Evolutionary conservation across 2,113 vertebrate species (phyloP).

Genomic region (Chlamydotis undulata): DNA sequence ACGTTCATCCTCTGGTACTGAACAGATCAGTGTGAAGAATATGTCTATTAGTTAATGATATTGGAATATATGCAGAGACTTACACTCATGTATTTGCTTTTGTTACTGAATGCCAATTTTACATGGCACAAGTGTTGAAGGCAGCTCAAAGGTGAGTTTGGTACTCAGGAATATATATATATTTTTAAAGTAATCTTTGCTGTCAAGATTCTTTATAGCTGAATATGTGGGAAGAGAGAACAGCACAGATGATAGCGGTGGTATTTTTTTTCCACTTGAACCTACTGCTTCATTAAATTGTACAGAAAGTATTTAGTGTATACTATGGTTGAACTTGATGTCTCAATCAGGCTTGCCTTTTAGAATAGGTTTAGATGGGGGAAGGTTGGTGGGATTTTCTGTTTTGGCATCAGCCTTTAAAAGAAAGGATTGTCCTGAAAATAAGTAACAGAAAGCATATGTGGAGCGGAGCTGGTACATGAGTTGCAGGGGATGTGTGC

Average conservation of each 20-base stretch:
- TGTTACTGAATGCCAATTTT: neutral
- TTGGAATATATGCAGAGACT: neutral
- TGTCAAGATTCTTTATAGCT: neutral
- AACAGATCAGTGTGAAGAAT: neutral
- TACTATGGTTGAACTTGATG: neutral
- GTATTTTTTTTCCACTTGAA: neutral
- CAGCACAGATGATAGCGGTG: neutral
- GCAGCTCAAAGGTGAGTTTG: neutral
- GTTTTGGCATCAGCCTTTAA: neutral
- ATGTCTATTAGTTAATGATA: neutral
- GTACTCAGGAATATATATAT: neutral
- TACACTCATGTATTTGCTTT: neutral
- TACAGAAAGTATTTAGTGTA: neutral
- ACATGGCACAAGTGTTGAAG: neutral
- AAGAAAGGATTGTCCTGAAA: neutral
- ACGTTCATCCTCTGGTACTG: neutral
- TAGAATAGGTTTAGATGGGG: neutral
- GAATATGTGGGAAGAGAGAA: neutral
- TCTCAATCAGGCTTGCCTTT: neutral
- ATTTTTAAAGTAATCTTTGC: neutral
- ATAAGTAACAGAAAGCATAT: neutral
- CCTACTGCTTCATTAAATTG: neutral
- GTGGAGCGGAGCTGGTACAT: neutral
- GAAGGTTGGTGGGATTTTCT: neutral
- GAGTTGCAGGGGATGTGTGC: neutral